Base-by-base conservation (phyloP, 2,797 vertebrate genomes). In the Danio kyathit region DNA sequence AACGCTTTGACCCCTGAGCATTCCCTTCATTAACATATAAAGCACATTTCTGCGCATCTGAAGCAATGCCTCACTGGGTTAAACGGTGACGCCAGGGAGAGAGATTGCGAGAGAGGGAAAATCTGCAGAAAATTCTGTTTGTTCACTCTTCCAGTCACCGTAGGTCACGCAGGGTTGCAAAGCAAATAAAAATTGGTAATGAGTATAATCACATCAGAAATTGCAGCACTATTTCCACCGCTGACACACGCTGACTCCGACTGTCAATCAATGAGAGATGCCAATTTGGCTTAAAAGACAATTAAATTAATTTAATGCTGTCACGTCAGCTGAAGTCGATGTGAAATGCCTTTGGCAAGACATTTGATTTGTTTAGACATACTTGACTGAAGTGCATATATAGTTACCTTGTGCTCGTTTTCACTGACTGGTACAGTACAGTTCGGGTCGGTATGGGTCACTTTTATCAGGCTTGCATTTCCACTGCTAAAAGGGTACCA, bases 11-110 rank as follows among this genome's bases (percentile, higher is more conserved):
- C 86, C 85, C 81, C 74, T 29, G 41, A 75, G 82, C 83, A 76
- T 82, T 80, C 49, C 52, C 80, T 83, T 88, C 88, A 89, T 89
- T 89, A 86, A 70, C 86, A 89, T 89, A 86, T 86, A 88, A 89
- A 89, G 79, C 84, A 84, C 76, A 78, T 87, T 87, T 80, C 71
- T 59, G 81, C 76, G 59, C 66, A 72, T 82, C 82, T 82, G 79
- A 76, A 71, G 79, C 79, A 83, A 73, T 74, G 69, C 63, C 38
- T 54, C 70, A 49, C 57, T 19, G 67, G 61, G 56, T 72, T 76
- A 76, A 54, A 80, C 19, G 76, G 64, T 60, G 60, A 74, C 10
- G 48, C 17, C 57, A 78, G 51, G 69, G 4, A 16, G 73, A 48
- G 13, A 6, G 79, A n/a, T 29, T 41, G 13, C 52, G 48, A 54